Evolutionary conservation across 1,140 invertebrate genomes (phyloP).

Genomic region (Tetragonula clypearis): DNA sequence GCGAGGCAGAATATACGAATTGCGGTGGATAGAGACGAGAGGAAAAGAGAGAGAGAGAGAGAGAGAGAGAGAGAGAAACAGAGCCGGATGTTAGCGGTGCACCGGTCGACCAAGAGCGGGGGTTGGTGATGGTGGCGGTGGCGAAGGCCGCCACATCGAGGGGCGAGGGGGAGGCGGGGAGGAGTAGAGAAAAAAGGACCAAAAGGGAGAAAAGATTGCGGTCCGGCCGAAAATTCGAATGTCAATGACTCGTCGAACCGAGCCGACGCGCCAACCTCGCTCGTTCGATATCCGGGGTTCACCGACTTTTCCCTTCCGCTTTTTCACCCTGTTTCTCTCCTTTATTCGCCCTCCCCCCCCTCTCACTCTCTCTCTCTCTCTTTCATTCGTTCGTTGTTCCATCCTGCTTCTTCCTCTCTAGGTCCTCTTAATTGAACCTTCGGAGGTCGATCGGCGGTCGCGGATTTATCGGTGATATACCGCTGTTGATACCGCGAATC

Average conservation of each 20-base stretch:
- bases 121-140: neutral
- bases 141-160: constrained; percentile 3
- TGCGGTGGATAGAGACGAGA: constrained; percentile 75
- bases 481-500: too few species aligned
- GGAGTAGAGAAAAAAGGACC: constrained; percentile 42
- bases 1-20: constrained; percentile 76
- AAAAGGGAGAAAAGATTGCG: constrained; percentile 68
- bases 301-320: constrained; percentile 1
- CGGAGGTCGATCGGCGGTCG: neutral
- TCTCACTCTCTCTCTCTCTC: too few species aligned
- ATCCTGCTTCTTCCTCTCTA: neutral
- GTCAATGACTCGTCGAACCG: constrained; percentile 69
- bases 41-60: constrained; percentile 5
- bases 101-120: neutral
- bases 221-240: constrained; percentile 69
- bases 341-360: neutral
- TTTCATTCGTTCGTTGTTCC: neutral
- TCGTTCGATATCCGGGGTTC: constrained; percentile 49
- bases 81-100: constrained; percentile 4
- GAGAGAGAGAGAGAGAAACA: neutral
- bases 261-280: constrained; percentile 34
- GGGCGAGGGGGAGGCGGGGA: neutral
- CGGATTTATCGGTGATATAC: too few species aligned
- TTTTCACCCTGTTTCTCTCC: neutral
- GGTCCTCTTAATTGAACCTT: constrained; percentile 3